Evolutionary conservation across 2,888 invertebrate species (phyloP), one percentile per base, ranked within the genome.

Genomic region (Cerastis leucographa): DNA sequence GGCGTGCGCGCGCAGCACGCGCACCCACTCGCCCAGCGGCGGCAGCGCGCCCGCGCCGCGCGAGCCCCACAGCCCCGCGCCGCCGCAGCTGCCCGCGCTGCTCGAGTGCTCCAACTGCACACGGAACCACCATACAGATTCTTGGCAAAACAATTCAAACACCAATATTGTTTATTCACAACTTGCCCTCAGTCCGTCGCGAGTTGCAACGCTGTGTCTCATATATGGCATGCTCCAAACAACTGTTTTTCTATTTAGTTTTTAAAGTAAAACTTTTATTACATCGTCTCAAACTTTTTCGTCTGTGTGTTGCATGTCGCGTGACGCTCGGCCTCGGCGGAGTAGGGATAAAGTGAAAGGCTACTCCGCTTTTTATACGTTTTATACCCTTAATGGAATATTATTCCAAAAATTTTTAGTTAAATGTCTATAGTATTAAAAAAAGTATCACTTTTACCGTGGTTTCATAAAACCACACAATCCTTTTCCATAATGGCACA

Each of bases 11-110:
- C 98, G 97, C 9, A 98, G 97, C 0, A 98, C 98, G 22, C 99
- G 97, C 85, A 99, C 96, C 99, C 99, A 99, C 95, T 99, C 99
- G n/a, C 98, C 98, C 80, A 99, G 96, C 19, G 99, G 99, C 0
- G 99, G 99, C 84, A 99, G 95, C 0, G 99, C 99, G 19, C 98
- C 98, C 88, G 98, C 99, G 1, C 99, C 98, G 72, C 99, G 97
- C 95, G 98, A 98, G 84, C 98, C 98, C 93, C 98, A 98, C 84
- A 99, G 96, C 88, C 97, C 97, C 14, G 93, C 92, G 74, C 93
- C 94, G 44, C 93, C 94, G 76, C 94, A 92, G n/a, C 92, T 91
- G 42, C 93, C 95, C 11, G 90, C 93, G 44, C 91, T 35, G 2
- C 1, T 89, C 78, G 92, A 92, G 91, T 98, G 98, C 91, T 98